A percentile compares a stretch with the other conserved stretches of the same genome.
Evolutionary conservation across 1,140 invertebrate species (phyloP).

Genomic region (Phthorimaea operculella): DNA sequence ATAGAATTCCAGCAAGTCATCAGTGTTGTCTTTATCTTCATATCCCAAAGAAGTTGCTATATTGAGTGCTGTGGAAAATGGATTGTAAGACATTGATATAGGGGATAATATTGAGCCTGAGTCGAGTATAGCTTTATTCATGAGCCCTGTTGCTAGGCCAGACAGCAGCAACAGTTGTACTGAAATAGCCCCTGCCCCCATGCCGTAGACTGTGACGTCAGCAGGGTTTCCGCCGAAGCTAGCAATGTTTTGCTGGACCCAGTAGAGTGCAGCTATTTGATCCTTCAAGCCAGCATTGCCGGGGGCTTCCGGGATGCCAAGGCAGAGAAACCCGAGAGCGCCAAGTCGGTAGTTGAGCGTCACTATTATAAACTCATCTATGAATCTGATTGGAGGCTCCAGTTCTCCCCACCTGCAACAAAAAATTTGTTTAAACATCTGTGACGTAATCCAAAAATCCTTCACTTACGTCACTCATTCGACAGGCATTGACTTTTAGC

Average conservation of each 20-base stretch:
- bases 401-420: slow-evolving; percentile 48
- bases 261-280: slow-evolving; percentile 77
- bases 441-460: no score
- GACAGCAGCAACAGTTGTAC: slow-evolving; percentile 42
- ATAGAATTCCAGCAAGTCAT: slow-evolving; percentile 31
- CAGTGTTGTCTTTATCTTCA: slow-evolving; percentile 11
- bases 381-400: slow-evolving; percentile 24
- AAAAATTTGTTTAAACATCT: neutral
- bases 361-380: slow-evolving; percentile 37
- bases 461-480: no score
- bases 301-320: slow-evolving; percentile 68
- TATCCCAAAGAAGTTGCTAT: slow-evolving; percentile 32
- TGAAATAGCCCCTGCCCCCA: slow-evolving; percentile 69
- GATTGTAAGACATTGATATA: slow-evolving; percentile 28
- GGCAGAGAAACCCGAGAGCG: slow-evolving; percentile 72
- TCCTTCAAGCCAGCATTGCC: slow-evolving; percentile 83
- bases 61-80: slow-evolving; percentile 23
- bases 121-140: slow-evolving; percentile 48
- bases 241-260: slow-evolving; percentile 78
- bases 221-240: slow-evolving; percentile 75
- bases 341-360: slow-evolving; percentile 68
- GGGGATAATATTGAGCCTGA: slow-evolving; percentile 48
- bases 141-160: slow-evolving; percentile 24
- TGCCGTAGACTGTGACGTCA: slow-evolving; percentile 75
- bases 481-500: no score